Percentiles rank a stretch among this genome's conserved stretches.
phyloP scores from a whole-genome alignment of 2,888 invertebrate species.

The Tridacna gigas region DNA sequence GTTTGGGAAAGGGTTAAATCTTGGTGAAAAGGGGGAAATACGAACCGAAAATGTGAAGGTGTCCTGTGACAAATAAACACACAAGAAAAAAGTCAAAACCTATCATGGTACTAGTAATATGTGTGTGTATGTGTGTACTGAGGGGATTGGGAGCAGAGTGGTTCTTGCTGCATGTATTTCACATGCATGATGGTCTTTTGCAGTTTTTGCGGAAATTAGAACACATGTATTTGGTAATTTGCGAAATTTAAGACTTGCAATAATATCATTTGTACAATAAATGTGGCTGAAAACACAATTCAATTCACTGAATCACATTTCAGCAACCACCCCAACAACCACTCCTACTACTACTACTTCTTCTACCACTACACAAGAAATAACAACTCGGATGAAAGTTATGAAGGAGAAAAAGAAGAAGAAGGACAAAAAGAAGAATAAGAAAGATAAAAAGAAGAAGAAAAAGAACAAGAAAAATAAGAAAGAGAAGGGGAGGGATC shows the following conservation, averaged over 20 bases:
- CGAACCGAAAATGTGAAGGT: no score
- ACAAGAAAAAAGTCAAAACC: no score
- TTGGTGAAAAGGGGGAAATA: no score
- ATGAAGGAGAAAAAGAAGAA: constrained; percentile 45
- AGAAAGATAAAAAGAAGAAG: constrained; percentile 54
- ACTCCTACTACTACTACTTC: constrained; percentile 33
- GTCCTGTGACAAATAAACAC: no score
- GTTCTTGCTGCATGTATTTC: no score
- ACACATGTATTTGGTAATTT: no score
- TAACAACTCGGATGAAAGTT: constrained; percentile 27
- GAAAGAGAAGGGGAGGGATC: constrained; percentile 52
- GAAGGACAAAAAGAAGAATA: constrained; percentile 23
- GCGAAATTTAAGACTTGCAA: no score
- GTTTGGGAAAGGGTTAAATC: neutral
- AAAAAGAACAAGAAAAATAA: constrained; percentile 61
- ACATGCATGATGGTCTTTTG: no score
- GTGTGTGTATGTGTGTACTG: no score
- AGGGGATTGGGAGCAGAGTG: no score
- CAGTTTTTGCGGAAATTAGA: no score
- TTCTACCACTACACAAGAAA: constrained; percentile 16
- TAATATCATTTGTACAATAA: neutral
- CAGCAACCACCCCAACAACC: constrained; percentile 63
- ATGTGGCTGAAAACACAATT: neutral
- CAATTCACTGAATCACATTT: neutral
- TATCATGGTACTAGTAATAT: no score